Percentiles rank a stretch among this genome's conserved stretches.
These are phyloP conservation scores for Drepanosiphum platanoidis DNA, from an alignment of 2,888 invertebrate species.

Conservation along the genomic window DNA sequence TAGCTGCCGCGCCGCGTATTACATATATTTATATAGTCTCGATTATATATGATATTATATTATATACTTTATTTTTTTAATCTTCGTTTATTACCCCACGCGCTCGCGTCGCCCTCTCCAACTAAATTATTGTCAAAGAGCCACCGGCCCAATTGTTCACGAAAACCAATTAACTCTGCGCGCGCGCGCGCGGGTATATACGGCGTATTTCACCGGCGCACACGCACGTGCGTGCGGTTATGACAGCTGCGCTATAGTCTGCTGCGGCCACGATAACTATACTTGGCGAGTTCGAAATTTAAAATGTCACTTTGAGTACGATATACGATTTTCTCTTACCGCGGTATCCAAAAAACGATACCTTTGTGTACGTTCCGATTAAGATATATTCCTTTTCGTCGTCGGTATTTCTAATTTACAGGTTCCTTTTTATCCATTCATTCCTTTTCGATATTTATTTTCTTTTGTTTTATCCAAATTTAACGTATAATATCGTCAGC, in stretches of 20 bases:
- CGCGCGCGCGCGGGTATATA: neutral
- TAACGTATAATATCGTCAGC: too few relatives aligned
- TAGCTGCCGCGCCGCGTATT: neutral
- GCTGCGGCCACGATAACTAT: neutral
- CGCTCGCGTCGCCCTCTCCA: neutral
- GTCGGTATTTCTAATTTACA: too few relatives aligned
- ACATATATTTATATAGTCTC: neutral
- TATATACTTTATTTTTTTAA: neutral
- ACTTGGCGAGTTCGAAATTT: neutral
- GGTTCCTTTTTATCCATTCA: too few relatives aligned
- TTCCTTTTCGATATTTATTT: too few relatives aligned
- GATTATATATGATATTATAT: neutral
- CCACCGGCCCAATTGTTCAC: neutral
- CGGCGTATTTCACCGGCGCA: neutral
- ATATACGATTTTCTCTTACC: too few relatives aligned
- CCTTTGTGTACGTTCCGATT: too few relatives aligned
- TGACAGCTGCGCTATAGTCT: neutral
- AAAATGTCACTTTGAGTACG: too few relatives aligned
- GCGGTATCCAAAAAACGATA: too few relatives aligned
- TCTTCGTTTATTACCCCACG: too few relatives aligned
- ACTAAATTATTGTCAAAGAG: constrained; percentile 22
- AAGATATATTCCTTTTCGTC: too few relatives aligned
- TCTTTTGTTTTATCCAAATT: too few relatives aligned
- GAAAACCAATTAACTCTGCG: neutral
- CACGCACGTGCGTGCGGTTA: neutral